phyloP scores from a whole-genome alignment of 2,113 vertebrate genomes.

The Tachycineta bicolor region DNA sequence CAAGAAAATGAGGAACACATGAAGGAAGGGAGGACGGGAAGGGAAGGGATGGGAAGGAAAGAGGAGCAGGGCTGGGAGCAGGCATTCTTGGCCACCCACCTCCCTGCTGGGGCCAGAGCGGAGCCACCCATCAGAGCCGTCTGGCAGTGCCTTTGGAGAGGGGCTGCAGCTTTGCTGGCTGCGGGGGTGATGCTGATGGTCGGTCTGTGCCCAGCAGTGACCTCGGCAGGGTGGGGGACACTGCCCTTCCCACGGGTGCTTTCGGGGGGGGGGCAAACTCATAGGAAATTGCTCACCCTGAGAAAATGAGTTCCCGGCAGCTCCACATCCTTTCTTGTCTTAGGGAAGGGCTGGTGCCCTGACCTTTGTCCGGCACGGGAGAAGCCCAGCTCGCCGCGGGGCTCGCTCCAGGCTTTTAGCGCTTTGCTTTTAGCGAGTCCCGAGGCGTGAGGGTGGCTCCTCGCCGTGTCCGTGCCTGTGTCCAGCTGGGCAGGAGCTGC shows the following conservation, averaged over 20 bases:
- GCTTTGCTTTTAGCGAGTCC: neutral
- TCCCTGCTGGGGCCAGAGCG: neutral
- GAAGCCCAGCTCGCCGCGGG: neutral
- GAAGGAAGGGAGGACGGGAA: constrained; percentile 35
- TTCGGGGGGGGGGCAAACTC: neutral
- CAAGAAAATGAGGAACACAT: constrained; percentile 72
- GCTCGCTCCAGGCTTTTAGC: neutral
- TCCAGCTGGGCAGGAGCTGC: neutral
- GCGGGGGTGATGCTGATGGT: neutral
- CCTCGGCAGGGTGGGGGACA: neutral
- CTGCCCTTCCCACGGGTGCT: neutral
- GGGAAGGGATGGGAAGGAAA: neutral
- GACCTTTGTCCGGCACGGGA: constrained; percentile 15
- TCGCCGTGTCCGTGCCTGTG: neutral
- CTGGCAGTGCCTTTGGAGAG: neutral
- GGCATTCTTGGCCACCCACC: neutral
- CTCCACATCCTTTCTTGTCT: constrained; percentile 42
- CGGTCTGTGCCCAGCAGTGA: neutral
- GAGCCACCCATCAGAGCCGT: neutral
- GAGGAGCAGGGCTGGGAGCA: neutral
- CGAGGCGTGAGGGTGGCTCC: neutral
- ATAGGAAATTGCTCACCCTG: constrained; percentile 64
- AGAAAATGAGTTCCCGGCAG: constrained; percentile 50
- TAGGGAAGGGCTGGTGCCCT: constrained; percentile 10
- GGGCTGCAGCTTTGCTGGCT: neutral